Conservation (phyloP, 2,888 invertebrate species). For the Chalcis sispes region DNA sequence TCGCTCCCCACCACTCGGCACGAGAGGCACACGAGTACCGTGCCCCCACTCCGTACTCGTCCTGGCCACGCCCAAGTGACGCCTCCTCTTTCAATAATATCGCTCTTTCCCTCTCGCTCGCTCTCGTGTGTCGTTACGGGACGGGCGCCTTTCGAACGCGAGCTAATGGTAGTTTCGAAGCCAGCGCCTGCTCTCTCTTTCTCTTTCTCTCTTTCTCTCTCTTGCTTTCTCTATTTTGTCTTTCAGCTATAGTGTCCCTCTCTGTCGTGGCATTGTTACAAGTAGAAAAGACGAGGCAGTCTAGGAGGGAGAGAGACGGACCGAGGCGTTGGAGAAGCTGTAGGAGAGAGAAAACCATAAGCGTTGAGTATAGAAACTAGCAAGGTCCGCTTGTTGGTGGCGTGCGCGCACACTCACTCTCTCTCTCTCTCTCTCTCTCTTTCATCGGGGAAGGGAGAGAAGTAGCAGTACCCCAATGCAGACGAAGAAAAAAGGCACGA, state of each 20-base stretch:
- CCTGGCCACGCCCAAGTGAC: slow-evolving; percentile 60
- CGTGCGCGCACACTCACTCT: neutral
- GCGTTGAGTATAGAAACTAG: slow-evolving; percentile 35
- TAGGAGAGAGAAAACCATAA: slow-evolving; percentile 25
- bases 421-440: too few relatives aligned
- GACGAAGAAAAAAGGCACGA: slow-evolving; percentile 40
- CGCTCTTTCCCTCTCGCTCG: slow-evolving; percentile 5
- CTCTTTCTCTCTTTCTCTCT: slow-evolving; percentile 31
- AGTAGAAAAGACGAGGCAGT: slow-evolving; percentile 35
- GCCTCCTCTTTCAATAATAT: slow-evolving; percentile 50
- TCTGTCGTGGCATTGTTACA: slow-evolving; percentile 38
- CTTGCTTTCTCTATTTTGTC: neutral
- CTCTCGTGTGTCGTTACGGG: neutral
- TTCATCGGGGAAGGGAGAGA: too few relatives aligned
- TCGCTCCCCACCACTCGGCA: slow-evolving; percentile 57
- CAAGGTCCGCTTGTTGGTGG: slow-evolving; percentile 31
- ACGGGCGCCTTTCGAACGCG: too few relatives aligned
- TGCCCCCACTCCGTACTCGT: slow-evolving; percentile 16
- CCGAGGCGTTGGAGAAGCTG: slow-evolving; percentile 46
- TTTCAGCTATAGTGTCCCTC: neutral
- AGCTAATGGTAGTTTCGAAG: neutral
- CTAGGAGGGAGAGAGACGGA: slow-evolving; percentile 48
- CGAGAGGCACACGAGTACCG: slow-evolving; percentile 63
- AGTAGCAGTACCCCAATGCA: too few relatives aligned
- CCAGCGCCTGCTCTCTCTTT: neutral